Base-by-base conservation (phyloP, 2,113 vertebrate species). In the Alligator mississippiensis region DNA sequence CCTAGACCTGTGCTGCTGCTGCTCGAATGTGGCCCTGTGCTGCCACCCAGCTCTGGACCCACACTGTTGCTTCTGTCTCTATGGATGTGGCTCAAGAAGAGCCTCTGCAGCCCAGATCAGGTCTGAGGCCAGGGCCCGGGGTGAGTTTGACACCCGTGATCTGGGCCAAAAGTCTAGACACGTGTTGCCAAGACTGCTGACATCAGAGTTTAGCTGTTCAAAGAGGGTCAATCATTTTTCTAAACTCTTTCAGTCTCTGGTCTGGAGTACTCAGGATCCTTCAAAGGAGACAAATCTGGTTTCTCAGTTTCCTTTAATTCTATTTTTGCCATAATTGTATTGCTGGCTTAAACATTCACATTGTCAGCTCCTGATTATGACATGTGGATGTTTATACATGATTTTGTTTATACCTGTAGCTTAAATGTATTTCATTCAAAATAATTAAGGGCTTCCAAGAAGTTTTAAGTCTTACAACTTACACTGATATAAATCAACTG, bases 321-420 rank as follows among this genome's bases (percentile, higher is more conserved):
- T 68, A 27, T 82, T 91, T 81, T 90, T 80, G 84, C 85, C 89
- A n/a, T 6, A 77, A 30, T 87, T 90, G 90, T 70, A 8, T 38
- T 77, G 9, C 18, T 84, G 57, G 22, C 30, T 55, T 18, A 68
- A 89, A 84, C 1, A n/a, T 47, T 12, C 2, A 0, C 54, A 15
- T 47, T 58, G 17, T 60, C 62, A 66, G 24, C 21, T 82, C 21
- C 34, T 74, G 70, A 11, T 24, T 47, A 30, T 74, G 70, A 47
- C 47, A 47, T 47, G 47, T 47, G 47, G 9, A 47, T 47, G 47
- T 47, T 47, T 47, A 47, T 47, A 47, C 47, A 9, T 47, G 47
- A 47, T 47, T 8, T 47, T 47, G 47, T 47, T 47, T 47, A 47
- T 47, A 47, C 47, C 47, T 47, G 47, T 47, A 47, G 47, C 47